Evolutionary conservation across 1,140 invertebrate species (phyloP).

Genomic region (Aphaenogaster floridana): DNA sequence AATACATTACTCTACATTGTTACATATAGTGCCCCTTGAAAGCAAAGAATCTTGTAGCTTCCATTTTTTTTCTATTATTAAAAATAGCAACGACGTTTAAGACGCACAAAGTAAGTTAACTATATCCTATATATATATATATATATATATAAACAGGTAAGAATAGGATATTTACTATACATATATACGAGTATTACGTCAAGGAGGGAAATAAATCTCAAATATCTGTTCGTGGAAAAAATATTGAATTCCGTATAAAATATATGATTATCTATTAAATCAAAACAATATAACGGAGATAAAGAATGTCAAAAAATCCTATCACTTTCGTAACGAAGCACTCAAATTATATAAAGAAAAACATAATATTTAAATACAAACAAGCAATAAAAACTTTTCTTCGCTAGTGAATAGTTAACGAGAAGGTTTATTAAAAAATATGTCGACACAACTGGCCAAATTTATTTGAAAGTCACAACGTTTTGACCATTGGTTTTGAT

Average conservation of each 20-base stretch:
- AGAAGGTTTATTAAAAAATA: too few relatives aligned
- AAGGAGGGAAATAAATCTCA: neutral
- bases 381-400: too few relatives aligned
- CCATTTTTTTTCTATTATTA: neutral
- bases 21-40: neutral
- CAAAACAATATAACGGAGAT: neutral
- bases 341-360: slow-evolving; percentile 7
- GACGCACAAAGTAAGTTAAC: neutral
- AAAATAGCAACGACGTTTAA: neutral
- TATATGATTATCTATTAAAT: neutral
- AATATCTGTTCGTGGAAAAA: neutral
- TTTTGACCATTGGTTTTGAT: too few relatives aligned
- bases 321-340: neutral
- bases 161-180: neutral
- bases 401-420: too few relatives aligned
- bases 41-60: neutral
- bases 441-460: too few relatives aligned
- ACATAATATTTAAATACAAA: neutral
- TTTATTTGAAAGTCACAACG: too few relatives aligned
- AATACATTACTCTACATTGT: neutral
- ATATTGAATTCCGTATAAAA: neutral
- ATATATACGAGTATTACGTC: neutral
- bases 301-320: neutral
- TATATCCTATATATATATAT: too few relatives aligned
- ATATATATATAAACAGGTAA: neutral